These are phyloP conservation scores for Lutjanus erythropterus DNA, from an alignment of 2,113 vertebrate genomes.

Conservation along the genomic window DNA sequence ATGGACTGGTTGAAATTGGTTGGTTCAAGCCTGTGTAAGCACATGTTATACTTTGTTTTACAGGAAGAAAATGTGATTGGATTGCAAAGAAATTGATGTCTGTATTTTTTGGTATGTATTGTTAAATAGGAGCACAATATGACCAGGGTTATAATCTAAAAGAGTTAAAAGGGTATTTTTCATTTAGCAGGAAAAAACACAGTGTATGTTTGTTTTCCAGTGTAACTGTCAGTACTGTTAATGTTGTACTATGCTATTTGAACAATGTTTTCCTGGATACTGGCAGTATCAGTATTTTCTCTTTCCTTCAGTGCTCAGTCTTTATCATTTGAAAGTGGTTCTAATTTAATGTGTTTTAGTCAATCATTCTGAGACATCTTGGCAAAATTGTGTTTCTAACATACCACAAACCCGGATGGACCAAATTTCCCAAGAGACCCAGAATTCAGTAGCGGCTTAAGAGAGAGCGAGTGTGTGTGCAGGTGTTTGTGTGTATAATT, in stretches of 20 bases:
- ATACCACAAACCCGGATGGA: background rate
- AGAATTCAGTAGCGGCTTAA: background rate
- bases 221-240: background rate
- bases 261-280: background rate
- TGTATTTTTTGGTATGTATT: too few relatives aligned
- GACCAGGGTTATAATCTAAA: too few relatives aligned
- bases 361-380: background rate
- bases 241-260: background rate
- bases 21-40: too few relatives aligned
- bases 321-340: background rate
- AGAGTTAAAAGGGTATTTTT: too few relatives aligned
- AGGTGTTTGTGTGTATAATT: background rate
- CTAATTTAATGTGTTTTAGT: background rate
- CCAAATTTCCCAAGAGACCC: background rate
- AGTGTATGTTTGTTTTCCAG: background rate
- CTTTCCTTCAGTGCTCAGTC: background rate
- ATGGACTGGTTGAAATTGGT: too few relatives aligned
- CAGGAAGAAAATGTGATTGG: too few relatives aligned
- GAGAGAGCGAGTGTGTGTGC: background rate
- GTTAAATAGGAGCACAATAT: too few relatives aligned
- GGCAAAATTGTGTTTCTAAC: background rate
- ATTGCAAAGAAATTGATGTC: too few relatives aligned
- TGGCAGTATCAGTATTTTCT: background rate
- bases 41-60: too few relatives aligned
- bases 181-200: background rate